A percentile compares a stretch with the other conserved stretches of the same genome.
phyloP scores from a whole-genome alignment of 2,113 vertebrate species.

The Carassius auratus region DNA sequence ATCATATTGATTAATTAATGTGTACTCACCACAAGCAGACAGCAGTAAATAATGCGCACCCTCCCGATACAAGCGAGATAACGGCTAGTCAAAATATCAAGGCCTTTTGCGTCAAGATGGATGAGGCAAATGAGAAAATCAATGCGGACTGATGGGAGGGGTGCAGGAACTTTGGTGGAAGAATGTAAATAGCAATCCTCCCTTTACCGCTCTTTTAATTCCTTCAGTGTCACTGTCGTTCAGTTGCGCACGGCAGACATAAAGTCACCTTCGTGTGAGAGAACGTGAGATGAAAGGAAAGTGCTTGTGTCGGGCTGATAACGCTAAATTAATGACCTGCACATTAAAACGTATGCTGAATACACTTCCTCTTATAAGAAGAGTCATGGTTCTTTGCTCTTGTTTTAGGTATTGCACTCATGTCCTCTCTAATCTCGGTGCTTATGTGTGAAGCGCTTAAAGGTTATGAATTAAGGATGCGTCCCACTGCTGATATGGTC shows the following conservation, averaged over 20 bases:
- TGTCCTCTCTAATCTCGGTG: slow-evolving; percentile 30
- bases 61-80: slow-evolving; percentile 67
- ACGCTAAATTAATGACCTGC: slow-evolving; percentile 34
- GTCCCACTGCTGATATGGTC: neutral
- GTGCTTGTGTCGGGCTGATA: neutral
- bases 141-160: slow-evolving; percentile 53
- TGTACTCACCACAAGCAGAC: slow-evolving; percentile 62
- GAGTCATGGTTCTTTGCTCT: slow-evolving; percentile 20
- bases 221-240: neutral
- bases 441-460: slow-evolving; percentile 15
- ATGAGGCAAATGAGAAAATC: slow-evolving; percentile 68
- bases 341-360: neutral
- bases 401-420: slow-evolving; percentile 13
- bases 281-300: slow-evolving; percentile 10
- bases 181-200: slow-evolving; percentile 48
- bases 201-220: slow-evolving; percentile 14
- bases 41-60: slow-evolving; percentile 72
- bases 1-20: slow-evolving; percentile 73
- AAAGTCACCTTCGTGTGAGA: slow-evolving; percentile 33
- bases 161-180: slow-evolving; percentile 17
- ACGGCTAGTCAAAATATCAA: slow-evolving; percentile 71
- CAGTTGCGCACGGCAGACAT: neutral
- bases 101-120: slow-evolving; percentile 66
- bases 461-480: neutral
- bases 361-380: slow-evolving; percentile 8